Conservation (phyloP, 1,140 invertebrate species). For the Cydia fagiglandana region DNA sequence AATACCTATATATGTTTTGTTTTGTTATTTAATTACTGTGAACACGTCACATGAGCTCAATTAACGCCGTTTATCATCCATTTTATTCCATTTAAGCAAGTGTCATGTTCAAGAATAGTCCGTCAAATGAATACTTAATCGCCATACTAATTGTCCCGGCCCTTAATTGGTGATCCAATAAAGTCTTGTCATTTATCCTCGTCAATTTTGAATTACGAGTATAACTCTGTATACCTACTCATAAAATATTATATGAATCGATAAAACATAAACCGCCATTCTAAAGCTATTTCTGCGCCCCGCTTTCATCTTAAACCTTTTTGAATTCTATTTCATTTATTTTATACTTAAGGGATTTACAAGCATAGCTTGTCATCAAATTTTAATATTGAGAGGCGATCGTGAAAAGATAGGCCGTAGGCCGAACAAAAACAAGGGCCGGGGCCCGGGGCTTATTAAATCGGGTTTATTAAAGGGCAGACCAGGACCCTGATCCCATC, state of each 20-base stretch:
- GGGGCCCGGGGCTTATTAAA: slow-evolving; percentile 37
- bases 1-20: too few species aligned
- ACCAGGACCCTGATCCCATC: slow-evolving; percentile 19
- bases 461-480: slow-evolving; percentile 46
- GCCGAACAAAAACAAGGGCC: slow-evolving; percentile 1
- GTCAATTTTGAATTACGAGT: not conserved
- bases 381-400: slow-evolving; percentile 32
- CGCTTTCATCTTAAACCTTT: slow-evolving; percentile 15
- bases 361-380: slow-evolving; percentile 28
- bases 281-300: not conserved
- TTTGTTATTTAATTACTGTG: slow-evolving; percentile 37
- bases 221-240: not conserved
- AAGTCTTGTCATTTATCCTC: slow-evolving; percentile 29
- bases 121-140: slow-evolving; percentile 38
- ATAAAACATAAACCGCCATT: not conserved
- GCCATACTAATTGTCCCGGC: slow-evolving; percentile 17
- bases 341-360: slow-evolving; percentile 27
- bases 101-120: slow-evolving; percentile 36
- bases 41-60: slow-evolving; percentile 32
- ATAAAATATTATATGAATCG: slow-evolving; percentile 5
- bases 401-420: slow-evolving; percentile 24
- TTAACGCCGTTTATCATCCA: slow-evolving; percentile 54
- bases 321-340: slow-evolving; percentile 19
- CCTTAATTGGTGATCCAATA: slow-evolving; percentile 31
- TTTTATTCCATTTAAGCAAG: slow-evolving; percentile 49